Evolutionary conservation across 2,888 invertebrate genomes (phyloP).

Genomic region (Erpobdella octoculata): DNA sequence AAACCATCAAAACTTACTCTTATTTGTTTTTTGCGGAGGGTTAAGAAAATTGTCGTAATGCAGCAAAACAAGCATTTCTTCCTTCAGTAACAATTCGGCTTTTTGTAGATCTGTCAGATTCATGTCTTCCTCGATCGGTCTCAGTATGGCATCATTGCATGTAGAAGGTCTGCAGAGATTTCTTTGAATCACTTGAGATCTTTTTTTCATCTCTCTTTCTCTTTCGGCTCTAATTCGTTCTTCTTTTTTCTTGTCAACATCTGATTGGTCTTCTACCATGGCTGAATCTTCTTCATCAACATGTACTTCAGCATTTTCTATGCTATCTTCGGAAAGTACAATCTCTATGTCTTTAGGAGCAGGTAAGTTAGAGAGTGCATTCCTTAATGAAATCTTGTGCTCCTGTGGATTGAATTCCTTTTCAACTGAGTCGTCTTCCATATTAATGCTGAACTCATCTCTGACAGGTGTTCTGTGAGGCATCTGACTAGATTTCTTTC

Average conservation of each 20-base stretch:
- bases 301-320: constrained; percentile 53
- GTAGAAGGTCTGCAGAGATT: constrained; percentile 74
- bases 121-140: constrained; percentile 64
- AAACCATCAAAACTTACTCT: not conserved
- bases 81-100: constrained; percentile 89
- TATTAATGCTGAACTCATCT: constrained; percentile 89
- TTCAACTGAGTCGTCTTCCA: constrained; percentile 59
- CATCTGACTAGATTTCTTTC: constrained; percentile 38
- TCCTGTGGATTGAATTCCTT: not conserved
- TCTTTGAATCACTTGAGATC: constrained; percentile 79
- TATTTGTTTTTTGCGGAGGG: constrained; percentile 56
- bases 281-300: constrained; percentile 35
- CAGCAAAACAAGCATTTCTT: constrained; percentile 90
- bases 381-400: constrained; percentile 52
- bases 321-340: constrained; percentile 72
- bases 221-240: constrained; percentile 24
- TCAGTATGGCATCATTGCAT: constrained; percentile 72
- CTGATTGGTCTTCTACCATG: constrained; percentile 64
- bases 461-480: constrained; percentile 67
- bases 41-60: constrained; percentile 78
- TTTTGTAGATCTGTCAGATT: constrained; percentile 77
- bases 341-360: constrained; percentile 93
- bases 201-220: constrained; percentile 62
- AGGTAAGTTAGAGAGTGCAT: constrained; percentile 73
- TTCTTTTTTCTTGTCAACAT: constrained; percentile 59